Evolutionary conservation across 2,888 invertebrate species (phyloP).

Genomic region (Polymixis flavicincta): DNA sequence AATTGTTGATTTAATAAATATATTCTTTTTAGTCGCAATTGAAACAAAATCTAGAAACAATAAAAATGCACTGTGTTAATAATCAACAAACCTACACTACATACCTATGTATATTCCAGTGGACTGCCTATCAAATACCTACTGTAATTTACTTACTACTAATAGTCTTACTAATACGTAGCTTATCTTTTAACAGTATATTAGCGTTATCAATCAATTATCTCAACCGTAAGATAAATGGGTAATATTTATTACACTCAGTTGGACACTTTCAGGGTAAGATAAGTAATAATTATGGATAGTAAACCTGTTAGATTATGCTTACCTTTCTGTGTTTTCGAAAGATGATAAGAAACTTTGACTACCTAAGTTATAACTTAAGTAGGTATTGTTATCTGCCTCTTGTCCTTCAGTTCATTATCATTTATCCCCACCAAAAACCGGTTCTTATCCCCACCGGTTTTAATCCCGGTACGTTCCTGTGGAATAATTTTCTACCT

Average conservation of each 20-base stretch:
- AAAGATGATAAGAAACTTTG: not conserved
- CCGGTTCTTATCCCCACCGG: no score
- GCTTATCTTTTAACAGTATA: slow-evolving; percentile 15
- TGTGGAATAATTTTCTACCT: no score
- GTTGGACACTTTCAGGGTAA: not conserved
- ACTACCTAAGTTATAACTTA: not conserved
- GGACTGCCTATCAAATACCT: no score
- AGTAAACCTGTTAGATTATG: not conserved
- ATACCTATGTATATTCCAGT: no score
- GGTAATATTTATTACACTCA: not conserved
- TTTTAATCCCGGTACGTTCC: no score
- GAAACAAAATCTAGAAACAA: no score
- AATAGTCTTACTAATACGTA: not conserved
- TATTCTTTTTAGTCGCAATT: no score
- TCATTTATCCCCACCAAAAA: not conserved
- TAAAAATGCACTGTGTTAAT: no score
- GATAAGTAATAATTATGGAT: not conserved
- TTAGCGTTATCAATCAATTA: slow-evolving; percentile 34
- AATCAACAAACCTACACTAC: no score
- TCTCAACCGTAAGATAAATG: slow-evolving; percentile 13
- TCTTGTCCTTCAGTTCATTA: not conserved
- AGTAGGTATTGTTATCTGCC: not conserved
- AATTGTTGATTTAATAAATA: no score
- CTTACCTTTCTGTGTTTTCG: not conserved
- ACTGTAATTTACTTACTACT: no score